Evolutionary conservation across 2,888 invertebrate genomes (phyloP).

Genomic region (Drosophila pseudotalamancana): DNA sequence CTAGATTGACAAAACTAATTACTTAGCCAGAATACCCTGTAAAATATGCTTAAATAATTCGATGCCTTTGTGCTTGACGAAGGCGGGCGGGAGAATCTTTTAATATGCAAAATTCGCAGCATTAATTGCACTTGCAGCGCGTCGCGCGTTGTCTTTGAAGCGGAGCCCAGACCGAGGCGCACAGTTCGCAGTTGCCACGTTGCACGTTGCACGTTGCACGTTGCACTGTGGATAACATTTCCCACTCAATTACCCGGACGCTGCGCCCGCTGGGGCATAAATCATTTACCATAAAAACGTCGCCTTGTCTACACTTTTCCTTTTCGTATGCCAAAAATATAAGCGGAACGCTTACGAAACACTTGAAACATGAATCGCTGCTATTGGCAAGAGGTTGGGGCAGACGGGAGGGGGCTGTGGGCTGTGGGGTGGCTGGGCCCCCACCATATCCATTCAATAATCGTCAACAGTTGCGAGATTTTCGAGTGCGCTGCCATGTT

Average conservation of each 20-base stretch:
- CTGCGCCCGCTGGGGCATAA: constrained; percentile 72
- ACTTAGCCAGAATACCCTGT: constrained; percentile 18
- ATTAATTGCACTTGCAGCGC: constrained; percentile 77
- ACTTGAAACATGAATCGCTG: constrained; percentile 63
- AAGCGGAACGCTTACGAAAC: constrained; percentile 75
- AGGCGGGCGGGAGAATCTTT: constrained; percentile 47
- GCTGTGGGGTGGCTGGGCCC: constrained; percentile 1
- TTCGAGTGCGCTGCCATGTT: constrained; percentile 61
- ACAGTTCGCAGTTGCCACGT: neutral
- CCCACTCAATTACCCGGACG: constrained; percentile 77
- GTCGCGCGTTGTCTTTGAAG: constrained; percentile 69
- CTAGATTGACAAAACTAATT: neutral
- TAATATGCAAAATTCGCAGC: constrained; percentile 78
- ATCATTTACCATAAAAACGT: constrained; percentile 77
- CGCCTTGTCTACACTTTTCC: constrained; percentile 76
- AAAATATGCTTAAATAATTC: constrained; percentile 6
- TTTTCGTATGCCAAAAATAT: constrained; percentile 74
- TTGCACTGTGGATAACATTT: constrained; percentile 59
- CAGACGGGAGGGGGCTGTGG: neutral
- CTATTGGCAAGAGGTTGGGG: constrained; percentile 17
- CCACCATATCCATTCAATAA: constrained; percentile 63
- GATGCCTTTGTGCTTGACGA: constrained; percentile 37
- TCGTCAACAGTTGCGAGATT: constrained; percentile 68
- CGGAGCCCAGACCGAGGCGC: constrained; percentile 22
- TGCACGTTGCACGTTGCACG: neutral